phyloP scores from a whole-genome alignment of 2,888 invertebrate genomes.

The Dexiosoma caninum region DNA sequence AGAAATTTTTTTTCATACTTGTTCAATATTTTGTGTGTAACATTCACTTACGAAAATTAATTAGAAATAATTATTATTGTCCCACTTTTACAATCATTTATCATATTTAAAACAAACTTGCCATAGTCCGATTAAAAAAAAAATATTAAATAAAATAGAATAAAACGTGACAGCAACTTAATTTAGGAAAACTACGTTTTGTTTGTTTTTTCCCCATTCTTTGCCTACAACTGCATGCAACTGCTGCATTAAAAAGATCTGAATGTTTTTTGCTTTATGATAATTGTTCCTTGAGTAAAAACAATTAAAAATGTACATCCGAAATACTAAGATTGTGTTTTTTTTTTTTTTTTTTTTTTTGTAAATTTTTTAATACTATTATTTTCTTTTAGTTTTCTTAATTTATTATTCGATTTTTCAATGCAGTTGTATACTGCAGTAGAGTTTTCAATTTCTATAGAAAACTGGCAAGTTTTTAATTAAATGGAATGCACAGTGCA shows the following conservation, averaged over 20 bases:
- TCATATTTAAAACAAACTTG: slow-evolving; percentile 50
- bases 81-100: slow-evolving; percentile 39
- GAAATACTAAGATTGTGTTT: background rate
- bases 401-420: background rate
- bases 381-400: slow-evolving; percentile 2
- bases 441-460: background rate
- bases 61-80: slow-evolving; percentile 31
- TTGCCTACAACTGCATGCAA: slow-evolving; percentile 1
- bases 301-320: slow-evolving; percentile 34
- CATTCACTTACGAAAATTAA: background rate
- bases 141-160: background rate
- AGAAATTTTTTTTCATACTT: too few species aligned
- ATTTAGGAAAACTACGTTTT: slow-evolving; percentile 34
- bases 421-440: background rate
- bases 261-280: slow-evolving; percentile 8
- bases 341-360: too few species aligned
- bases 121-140: background rate
- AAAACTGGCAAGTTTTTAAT: background rate
- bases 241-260: background rate
- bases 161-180: slow-evolving; percentile 45
- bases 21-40: background rate
- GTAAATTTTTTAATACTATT: background rate
- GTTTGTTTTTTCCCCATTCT: background rate
- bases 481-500: slow-evolving; percentile 19
- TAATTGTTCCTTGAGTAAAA: slow-evolving; percentile 38